Evolutionary conservation across 1,140 invertebrate species (phyloP).

Genomic region (Pseudomyrmex dendroicus): DNA sequence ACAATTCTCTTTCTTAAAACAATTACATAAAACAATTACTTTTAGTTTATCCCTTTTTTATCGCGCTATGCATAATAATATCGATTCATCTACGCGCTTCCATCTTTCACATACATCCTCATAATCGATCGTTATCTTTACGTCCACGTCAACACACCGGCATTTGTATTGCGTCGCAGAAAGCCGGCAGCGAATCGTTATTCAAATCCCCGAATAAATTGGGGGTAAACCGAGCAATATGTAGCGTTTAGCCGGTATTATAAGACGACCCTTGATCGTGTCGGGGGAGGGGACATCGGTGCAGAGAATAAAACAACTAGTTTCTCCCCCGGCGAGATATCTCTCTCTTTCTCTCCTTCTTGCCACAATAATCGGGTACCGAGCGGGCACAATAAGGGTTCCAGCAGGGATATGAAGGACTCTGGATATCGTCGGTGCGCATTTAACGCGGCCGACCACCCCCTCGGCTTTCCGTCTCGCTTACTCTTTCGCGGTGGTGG

Average conservation of each 20-base stretch:
- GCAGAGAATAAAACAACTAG: slow-evolving; percentile 61
- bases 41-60: too few species aligned
- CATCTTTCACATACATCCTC: not conserved
- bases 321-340: slow-evolving; percentile 27
- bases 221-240: slow-evolving; percentile 75
- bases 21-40: too few species aligned
- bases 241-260: slow-evolving; percentile 78
- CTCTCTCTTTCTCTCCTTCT: slow-evolving; percentile 23
- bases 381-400: slow-evolving; percentile 64
- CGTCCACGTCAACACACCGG: not conserved
- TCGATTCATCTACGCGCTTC: not conserved
- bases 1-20: too few species aligned
- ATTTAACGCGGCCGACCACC: slow-evolving; percentile 62
- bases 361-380: slow-evolving; percentile 36
- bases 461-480: not conserved
- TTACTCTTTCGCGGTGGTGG: slow-evolving; percentile 5
- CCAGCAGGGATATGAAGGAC: slow-evolving; percentile 34
- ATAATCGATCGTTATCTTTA: slow-evolving; percentile 29
- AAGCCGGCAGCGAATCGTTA: slow-evolving; percentile 65
- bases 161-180: slow-evolving; percentile 14
- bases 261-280: slow-evolving; percentile 69
- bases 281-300: slow-evolving; percentile 54
- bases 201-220: slow-evolving; percentile 76
- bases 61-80: not conserved
- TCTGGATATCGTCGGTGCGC: slow-evolving; percentile 50